Base-by-base conservation (phyloP, 2,888 invertebrate species). In the Tenthredo distinguenda region DNA sequence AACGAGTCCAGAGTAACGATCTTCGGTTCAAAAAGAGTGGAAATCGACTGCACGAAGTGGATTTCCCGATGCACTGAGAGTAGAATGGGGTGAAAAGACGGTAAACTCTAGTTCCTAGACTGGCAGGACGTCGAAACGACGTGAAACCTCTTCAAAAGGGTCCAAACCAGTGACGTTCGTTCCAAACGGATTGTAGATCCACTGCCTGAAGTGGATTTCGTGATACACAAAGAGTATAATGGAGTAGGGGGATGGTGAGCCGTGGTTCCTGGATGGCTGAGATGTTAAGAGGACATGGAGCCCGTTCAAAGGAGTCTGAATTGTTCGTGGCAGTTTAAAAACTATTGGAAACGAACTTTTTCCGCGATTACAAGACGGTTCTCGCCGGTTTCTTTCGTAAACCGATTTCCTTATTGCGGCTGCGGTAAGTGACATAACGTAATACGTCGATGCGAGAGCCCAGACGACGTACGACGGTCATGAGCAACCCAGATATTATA, bases 401-500 rank as follows among this genome's bases (percentile, higher is more conserved):
- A 34, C 55, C 55, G 55, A 55, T 55, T 55, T 55, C 55, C 55
- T 55, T 68, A 62, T 26, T 34, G 34, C 68, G 55, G 55, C 55
- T 55, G 68, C 34, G 34, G 31, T 34, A 68, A 34, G 68, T 68
- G 68, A 68, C 68, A 68, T 68, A 68, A 68, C 68, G 68, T 34
- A 31, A 40, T 21, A 43, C 31, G 15, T 34, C 34, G 68, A 68
- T 34, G 18, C 18, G 4, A 47, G 34, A 68, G 68, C 31, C 31
- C 5, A 26, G 34, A 34, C 21, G 34, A 31, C 62, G 12, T 62
- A 74, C 43, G 74, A 43, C 43, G 40, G 74, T 43, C 43, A 74
- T 43, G 74, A 77, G 55, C 77, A 77, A 77, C 77, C 77, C 77
- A 77, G 77, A 77, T 77, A 77, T 77, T 77, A 77, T 77, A 77